Conservation (phyloP, 2,888 invertebrate species). For the Argyra leucocephala region DNA sequence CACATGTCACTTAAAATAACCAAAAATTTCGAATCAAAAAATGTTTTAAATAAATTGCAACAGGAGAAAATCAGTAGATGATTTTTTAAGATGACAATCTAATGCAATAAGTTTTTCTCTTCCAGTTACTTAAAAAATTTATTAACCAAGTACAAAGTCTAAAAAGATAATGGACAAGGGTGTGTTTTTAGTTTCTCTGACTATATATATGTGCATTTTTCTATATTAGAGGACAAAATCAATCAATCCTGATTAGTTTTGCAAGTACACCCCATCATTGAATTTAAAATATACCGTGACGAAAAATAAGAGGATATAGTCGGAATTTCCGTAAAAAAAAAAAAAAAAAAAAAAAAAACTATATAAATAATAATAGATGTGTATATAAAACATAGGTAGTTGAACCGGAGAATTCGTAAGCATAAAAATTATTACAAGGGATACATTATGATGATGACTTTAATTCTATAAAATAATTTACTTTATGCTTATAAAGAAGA, state of each 20-base stretch:
- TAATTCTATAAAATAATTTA: slow-evolving; percentile 6
- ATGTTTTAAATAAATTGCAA: slow-evolving; percentile 6
- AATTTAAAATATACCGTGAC: slow-evolving; percentile 12
- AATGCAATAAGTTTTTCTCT: slow-evolving; percentile 4
- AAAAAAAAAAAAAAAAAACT: neutral
- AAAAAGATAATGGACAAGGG: too few species aligned
- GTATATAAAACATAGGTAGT: neutral
- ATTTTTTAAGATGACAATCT: slow-evolving; percentile 1
- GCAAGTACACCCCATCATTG: slow-evolving; percentile 10
- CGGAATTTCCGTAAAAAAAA: slow-evolving; percentile 14
- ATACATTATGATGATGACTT: slow-evolving; percentile 6
- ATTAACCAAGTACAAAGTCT: neutral
- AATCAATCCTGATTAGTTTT: slow-evolving; percentile 27
- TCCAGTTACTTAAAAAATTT: neutral
- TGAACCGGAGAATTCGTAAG: neutral
- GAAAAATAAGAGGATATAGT: slow-evolving; percentile 15
- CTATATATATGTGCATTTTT: too few species aligned
- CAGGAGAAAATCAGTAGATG: neutral
- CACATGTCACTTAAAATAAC: slow-evolving; percentile 6
- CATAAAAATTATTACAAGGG: neutral
- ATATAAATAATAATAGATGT: neutral
- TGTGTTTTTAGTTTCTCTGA: too few species aligned
- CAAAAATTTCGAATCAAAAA: slow-evolving; percentile 2
- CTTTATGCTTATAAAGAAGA: slow-evolving; percentile 11
- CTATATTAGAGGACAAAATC: slow-evolving; percentile 19